These are phyloP conservation scores for Proteles cristata DNA, from an alignment of 2,113 vertebrate species.

Conservation along the genomic window DNA sequence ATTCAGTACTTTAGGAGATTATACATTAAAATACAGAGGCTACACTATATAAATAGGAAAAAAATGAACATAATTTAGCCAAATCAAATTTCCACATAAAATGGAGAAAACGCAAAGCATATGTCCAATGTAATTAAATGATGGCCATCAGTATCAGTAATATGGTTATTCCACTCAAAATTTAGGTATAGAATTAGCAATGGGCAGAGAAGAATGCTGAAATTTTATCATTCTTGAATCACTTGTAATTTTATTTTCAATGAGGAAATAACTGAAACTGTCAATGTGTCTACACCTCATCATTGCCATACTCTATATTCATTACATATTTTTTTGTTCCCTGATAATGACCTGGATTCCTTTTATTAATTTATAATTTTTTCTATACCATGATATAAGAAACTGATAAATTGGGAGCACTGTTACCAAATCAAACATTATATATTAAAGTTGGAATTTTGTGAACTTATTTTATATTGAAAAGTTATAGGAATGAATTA, in stretches of 20 bases:
- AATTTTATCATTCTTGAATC: neutral
- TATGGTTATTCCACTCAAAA: neutral
- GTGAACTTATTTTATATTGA: slow-evolving; percentile 17
- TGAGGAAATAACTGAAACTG: neutral
- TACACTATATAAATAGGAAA: slow-evolving; percentile 6
- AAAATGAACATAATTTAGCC: slow-evolving; percentile 2
- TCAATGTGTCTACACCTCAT: neutral
- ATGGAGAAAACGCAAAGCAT: slow-evolving; percentile 31
- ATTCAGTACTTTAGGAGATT: slow-evolving; percentile 68
- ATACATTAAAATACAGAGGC: slow-evolving; percentile 60
- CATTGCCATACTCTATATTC: neutral
- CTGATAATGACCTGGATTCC: neutral
- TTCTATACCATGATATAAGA: neutral
- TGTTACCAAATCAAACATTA: neutral
- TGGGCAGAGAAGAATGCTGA: neutral
- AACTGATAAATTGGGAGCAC: neutral
- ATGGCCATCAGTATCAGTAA: neutral
- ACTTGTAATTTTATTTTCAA: slow-evolving; percentile 39
- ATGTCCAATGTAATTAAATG: neutral
- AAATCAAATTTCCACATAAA: slow-evolving; percentile 38
- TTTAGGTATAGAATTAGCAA: neutral
- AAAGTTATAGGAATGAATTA: neutral
- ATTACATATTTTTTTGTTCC: neutral
- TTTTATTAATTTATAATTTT: neutral
- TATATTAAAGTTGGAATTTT: neutral